Percentiles rank a stretch among this genome's conserved stretches.
phyloP scores from a whole-genome alignment of 2,888 invertebrate genomes.

The Ochropleura plecta region DNA sequence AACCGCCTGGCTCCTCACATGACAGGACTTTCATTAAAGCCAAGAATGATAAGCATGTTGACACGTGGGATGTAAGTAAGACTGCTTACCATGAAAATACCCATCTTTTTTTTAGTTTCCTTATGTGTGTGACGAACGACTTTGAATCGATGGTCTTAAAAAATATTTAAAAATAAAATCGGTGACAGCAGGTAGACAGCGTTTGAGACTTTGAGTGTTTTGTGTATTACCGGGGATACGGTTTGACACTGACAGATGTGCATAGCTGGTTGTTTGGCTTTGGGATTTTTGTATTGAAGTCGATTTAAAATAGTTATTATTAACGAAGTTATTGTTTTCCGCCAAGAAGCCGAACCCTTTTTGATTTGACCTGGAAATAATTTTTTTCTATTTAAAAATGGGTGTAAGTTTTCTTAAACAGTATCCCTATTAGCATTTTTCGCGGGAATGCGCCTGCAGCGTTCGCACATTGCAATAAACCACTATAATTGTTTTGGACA shows the following conservation, averaged over 20 bases:
- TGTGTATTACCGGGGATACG: too few relatives aligned
- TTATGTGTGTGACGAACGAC: too few relatives aligned
- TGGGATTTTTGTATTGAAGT: conserved; percentile 7
- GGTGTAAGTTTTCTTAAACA: conserved; percentile 71
- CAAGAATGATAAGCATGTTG: too few relatives aligned
- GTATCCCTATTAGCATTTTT: conserved; percentile 2
- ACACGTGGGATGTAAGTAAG: too few relatives aligned
- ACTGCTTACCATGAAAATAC: too few relatives aligned
- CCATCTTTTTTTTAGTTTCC: too few relatives aligned
- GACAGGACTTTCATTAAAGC: too few relatives aligned
- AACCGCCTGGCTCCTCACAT: too few relatives aligned
- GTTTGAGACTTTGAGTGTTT: background rate
- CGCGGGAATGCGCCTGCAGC: conserved; percentile 3
- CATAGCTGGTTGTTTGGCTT: background rate
- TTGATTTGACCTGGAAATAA: background rate
- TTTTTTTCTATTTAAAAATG: conserved; percentile 65
- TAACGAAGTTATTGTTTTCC: background rate
- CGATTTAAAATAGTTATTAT: background rate
- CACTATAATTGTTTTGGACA: conserved; percentile 15
- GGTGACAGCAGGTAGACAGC: background rate
- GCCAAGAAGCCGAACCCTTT: background rate
- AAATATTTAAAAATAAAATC: too few relatives aligned
- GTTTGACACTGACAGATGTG: conserved; percentile 27
- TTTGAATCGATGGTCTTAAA: too few relatives aligned
- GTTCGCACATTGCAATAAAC: conserved; percentile 1